Base-by-base conservation (phyloP, 2,113 vertebrate species). In the Martes martes region DNA sequence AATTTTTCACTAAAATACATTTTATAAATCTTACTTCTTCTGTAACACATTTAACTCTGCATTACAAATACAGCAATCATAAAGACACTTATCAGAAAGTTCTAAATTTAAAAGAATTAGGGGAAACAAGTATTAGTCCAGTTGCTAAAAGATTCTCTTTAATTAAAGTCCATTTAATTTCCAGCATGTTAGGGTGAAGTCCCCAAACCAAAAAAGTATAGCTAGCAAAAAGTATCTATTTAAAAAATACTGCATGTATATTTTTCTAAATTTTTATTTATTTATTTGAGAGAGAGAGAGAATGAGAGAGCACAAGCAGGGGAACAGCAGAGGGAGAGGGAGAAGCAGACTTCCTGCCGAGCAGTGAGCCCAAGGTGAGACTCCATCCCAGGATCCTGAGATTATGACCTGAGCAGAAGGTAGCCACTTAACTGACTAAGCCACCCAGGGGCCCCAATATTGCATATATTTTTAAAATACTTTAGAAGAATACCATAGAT, bases 121-220 rank as follows among this genome's bases (percentile, higher is more conserved):
- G 42, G 24, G 9, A 78, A 71, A 52, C 59, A 91, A 95, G 4
- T 73, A 89, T 71, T 71, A 92, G 42, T 57, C 23, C 45, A 82
- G 78, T 57, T 71, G 84, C 31, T 94, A n/a, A 26, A 74, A 74
- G 7, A 85, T 36, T 91, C 61, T 81, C 50, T 94, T 69, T 69
- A 92, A 97, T 69, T 69, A 89, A 97, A 89, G 55, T 85, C 33
- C 55, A 69, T 76, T 85, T 95, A 74, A 86, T 47, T 61, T 47
- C 45, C 23, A 65, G 36, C 24, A 82, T 45, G 18, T 16, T 36
- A 90, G n/a, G 1, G 4, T 89, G 55, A 93, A 89, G 57, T 92
- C 10, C 24, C 81, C 84, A 92, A 89, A 36, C n/a, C 52, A 97
- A 93, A 39, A 93, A 91, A 67, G 67, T 18, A 39, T 11, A 95